Evolutionary conservation across 2,888 invertebrate genomes (phyloP).

Genomic region (Timema cristinae): DNA sequence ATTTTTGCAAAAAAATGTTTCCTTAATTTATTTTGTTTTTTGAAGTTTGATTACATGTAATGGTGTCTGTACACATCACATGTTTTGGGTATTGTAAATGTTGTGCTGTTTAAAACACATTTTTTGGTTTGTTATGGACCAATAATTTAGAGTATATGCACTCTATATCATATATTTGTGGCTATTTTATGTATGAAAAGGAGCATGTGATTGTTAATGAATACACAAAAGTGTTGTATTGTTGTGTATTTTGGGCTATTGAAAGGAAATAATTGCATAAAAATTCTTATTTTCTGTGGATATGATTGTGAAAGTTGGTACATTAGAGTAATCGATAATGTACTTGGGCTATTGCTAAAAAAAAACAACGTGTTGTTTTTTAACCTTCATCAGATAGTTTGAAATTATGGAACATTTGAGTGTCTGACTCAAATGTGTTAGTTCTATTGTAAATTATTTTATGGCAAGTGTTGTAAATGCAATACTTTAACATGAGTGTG

Average conservation of each 20-base stretch:
- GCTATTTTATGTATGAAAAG: constrained; percentile 16
- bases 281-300: constrained; percentile 26
- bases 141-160: constrained; percentile 15
- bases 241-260: constrained; percentile 27
- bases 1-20: constrained; percentile 7
- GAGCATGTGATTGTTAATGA: constrained; percentile 18
- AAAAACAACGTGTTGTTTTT: constrained; percentile 24
- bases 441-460: constrained; percentile 31
- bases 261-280: constrained; percentile 24
- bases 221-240: constrained; percentile 25
- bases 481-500: constrained; percentile 28
- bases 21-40: not conserved
- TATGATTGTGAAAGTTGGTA: constrained; percentile 24
- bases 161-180: constrained; percentile 17
- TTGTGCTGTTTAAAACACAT: constrained; percentile 16
- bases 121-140: constrained; percentile 17
- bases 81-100: constrained; percentile 14
- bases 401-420: constrained; percentile 29
- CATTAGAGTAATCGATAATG: constrained; percentile 28
- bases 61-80: constrained; percentile 1
- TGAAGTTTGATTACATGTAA: constrained; percentile 13
- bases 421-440: constrained; percentile 29
- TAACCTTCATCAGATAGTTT: constrained; percentile 20
- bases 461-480: constrained; percentile 23
- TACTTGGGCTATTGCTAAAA: constrained; percentile 32